Conservation (phyloP, 2,797 vertebrate genomes). For the Alcedo quadribrachys region DNA sequence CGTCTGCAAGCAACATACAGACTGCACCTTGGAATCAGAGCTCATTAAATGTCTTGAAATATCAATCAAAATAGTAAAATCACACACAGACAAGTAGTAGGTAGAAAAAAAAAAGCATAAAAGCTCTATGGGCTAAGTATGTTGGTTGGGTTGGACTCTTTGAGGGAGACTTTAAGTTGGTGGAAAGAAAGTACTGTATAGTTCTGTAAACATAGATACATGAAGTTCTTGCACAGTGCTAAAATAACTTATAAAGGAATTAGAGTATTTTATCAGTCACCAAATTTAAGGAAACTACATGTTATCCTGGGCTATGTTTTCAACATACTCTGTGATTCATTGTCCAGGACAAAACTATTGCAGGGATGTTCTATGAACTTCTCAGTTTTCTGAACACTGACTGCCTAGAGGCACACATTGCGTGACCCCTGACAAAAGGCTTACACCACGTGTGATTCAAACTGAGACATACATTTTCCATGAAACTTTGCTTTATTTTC, state of each 20-base stretch:
- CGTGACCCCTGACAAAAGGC: background rate
- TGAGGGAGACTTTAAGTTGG: background rate
- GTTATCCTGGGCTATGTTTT: background rate
- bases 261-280: background rate
- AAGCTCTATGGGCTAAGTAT: background rate
- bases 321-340: background rate
- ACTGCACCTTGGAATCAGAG: background rate
- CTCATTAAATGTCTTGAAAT: background rate
- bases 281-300: background rate
- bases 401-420: background rate
- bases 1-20: background rate
- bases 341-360: background rate
- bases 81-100: background rate
- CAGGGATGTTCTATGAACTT: background rate
- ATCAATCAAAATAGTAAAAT: background rate
- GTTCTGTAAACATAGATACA: background rate
- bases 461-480: background rate
- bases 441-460: background rate
- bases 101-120: no score
- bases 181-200: background rate
- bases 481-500: background rate
- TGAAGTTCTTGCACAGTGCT: background rate
- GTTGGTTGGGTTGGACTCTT: background rate
- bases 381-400: background rate
- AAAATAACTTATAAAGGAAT: background rate